Conservation (phyloP, 2,888 invertebrate genomes). For the Conomelus anceps region DNA sequence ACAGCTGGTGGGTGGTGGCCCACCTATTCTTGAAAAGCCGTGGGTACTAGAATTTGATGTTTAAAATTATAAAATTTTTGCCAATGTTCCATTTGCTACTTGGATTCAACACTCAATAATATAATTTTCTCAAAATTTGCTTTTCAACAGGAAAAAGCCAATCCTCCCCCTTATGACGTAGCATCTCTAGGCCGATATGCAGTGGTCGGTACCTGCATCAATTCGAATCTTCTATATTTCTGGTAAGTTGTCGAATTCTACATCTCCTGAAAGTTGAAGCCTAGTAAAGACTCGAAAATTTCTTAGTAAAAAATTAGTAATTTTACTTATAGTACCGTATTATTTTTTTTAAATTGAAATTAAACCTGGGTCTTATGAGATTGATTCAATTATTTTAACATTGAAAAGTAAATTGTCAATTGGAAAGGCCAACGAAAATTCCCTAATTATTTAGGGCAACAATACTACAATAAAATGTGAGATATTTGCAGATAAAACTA, state of each 20-base stretch:
- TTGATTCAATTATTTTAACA: too few species aligned
- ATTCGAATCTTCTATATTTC: conserved; percentile 54
- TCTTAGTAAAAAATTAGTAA: background rate
- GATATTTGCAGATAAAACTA: too few species aligned
- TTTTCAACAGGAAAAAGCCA: conserved; percentile 32
- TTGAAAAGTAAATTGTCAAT: too few species aligned
- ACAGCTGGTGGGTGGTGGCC: too few species aligned
- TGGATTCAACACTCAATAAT: background rate
- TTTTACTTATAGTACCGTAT: background rate
- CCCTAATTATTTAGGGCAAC: too few species aligned
- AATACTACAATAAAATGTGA: too few species aligned
- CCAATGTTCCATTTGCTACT: background rate
- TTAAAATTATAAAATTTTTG: too few species aligned
- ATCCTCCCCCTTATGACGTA: conserved; percentile 42
- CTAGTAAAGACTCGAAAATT: background rate
- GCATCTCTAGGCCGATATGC: conserved; percentile 51
- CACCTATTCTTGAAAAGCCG: too few species aligned
- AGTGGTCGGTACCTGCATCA: conserved; percentile 53
- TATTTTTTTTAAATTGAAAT: too few species aligned
- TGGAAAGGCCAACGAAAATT: too few species aligned
- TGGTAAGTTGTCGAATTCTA: conserved; percentile 45
- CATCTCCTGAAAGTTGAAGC: background rate
- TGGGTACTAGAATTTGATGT: too few species aligned
- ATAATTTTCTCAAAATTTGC: background rate
- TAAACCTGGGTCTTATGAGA: too few species aligned